Conservation (phyloP, 2,113 vertebrate genomes). For the Laticauda colubrina region DNA sequence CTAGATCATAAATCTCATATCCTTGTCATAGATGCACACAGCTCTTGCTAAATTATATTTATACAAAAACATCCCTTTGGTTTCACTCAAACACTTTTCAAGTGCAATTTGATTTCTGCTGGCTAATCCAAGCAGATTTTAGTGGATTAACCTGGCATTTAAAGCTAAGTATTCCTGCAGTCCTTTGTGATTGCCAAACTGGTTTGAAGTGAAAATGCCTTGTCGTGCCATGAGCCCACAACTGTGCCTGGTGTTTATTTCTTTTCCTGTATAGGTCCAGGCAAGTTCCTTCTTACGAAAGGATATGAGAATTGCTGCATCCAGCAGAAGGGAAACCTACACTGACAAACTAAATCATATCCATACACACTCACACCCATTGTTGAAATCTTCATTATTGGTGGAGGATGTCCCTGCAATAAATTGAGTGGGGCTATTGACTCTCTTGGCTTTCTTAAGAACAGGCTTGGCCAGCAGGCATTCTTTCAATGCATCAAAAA, state of each 20-base stretch:
- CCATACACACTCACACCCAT: neutral
- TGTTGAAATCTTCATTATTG: neutral
- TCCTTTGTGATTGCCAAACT: neutral
- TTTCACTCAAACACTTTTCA: neutral
- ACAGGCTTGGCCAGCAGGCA: neutral
- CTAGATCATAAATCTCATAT: neutral
- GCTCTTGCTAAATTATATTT: neutral
- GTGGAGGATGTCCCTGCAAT: neutral
- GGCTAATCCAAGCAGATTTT: neutral
- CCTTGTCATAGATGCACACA: neutral
- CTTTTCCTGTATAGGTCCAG: neutral
- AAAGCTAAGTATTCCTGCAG: neutral
- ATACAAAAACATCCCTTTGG: neutral
- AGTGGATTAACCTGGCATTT: neutral
- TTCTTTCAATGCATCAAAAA: neutral
- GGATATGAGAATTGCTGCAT: neutral
- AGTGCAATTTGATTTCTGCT: neutral
- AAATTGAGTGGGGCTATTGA: neutral
- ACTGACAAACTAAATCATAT: conserved; percentile 15
- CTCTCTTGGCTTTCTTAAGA: neutral
- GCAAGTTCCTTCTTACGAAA: neutral
- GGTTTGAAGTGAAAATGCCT: neutral
- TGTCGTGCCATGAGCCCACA: neutral
- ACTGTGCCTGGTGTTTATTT: neutral
- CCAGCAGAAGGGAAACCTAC: neutral